Percentiles rank a stretch among this genome's conserved stretches.
Evolutionary conservation across 2,888 invertebrate genomes (phyloP).

Genomic region (Heliconius cydno): DNA sequence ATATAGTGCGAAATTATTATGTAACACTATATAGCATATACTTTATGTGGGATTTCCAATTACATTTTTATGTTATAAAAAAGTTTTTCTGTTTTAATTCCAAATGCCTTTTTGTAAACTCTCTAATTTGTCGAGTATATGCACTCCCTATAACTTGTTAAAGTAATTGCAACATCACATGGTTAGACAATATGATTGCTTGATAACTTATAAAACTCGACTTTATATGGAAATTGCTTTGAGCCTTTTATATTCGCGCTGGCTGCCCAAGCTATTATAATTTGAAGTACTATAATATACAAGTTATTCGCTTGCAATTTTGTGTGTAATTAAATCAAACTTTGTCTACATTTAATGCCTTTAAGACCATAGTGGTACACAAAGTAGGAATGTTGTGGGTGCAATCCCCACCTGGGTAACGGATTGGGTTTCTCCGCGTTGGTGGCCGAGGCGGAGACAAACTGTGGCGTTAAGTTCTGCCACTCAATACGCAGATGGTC

Average conservation of each 20-base stretch:
- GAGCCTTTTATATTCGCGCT: background rate
- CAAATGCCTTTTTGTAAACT: background rate
- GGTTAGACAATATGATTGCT: slow-evolving; percentile 8
- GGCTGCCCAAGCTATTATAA: slow-evolving; percentile 1
- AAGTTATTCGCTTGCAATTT: background rate
- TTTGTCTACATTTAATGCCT: too few species aligned
- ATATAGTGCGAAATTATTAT: background rate
- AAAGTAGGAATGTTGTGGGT: background rate
- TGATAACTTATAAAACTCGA: slow-evolving; percentile 7
- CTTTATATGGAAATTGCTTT: slow-evolving; percentile 10
- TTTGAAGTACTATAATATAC: background rate
- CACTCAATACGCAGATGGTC: background rate
- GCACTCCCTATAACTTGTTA: background rate
- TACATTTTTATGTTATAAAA: too few species aligned
- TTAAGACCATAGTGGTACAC: background rate
- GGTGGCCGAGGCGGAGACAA: background rate
- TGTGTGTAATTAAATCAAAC: background rate
- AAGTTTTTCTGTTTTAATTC: background rate
- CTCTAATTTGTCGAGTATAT: background rate
- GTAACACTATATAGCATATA: too few species aligned
- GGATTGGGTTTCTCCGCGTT: background rate
- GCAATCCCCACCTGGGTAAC: background rate
- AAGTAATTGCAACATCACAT: slow-evolving; percentile 9
- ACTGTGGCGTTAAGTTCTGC: background rate
- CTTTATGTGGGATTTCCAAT: too few species aligned